These are phyloP conservation scores for Rhodophaea formosa DNA, from an alignment of 2,888 invertebrate species.

Conservation along the genomic window DNA sequence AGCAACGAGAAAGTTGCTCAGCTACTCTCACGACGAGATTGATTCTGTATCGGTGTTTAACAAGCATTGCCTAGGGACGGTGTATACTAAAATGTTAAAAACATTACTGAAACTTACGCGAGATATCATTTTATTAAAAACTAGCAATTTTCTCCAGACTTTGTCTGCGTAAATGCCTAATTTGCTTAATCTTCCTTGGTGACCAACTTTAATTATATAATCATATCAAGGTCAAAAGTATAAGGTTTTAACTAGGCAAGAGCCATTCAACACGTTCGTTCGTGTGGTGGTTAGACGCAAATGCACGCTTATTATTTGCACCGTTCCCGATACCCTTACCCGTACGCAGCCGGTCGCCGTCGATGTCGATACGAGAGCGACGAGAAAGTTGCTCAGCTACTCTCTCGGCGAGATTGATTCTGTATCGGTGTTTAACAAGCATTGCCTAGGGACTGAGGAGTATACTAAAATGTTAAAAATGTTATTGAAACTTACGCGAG, in stretches of 20 bases:
- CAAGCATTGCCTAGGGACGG: constrained; percentile 33
- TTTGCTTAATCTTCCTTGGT: too few relatives aligned
- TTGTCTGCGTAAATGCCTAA: too few relatives aligned
- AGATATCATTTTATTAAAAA: background rate
- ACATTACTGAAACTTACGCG: background rate
- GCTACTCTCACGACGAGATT: constrained; percentile 63
- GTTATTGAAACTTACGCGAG: background rate
- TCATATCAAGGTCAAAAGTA: too few relatives aligned
- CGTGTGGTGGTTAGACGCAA: background rate
- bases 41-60: constrained; percentile 48
- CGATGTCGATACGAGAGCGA: constrained; percentile 56
- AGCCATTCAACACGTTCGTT: too few relatives aligned
- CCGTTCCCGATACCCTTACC: constrained; percentile 32
- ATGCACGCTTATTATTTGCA: constrained; percentile 21
- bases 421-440: constrained; percentile 36
- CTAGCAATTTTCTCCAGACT: too few relatives aligned
- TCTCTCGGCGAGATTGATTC: constrained; percentile 63
- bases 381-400: constrained; percentile 72
- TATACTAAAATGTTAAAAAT: constrained; percentile 24
- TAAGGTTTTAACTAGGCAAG: too few relatives aligned
- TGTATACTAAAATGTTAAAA: constrained; percentile 27
- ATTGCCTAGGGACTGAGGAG: constrained; percentile 37
- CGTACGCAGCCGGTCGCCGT: constrained; percentile 47
- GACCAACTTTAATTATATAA: too few relatives aligned
- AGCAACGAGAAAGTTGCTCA: constrained; percentile 70